phyloP scores from a whole-genome alignment of 2,888 invertebrate genomes.

The Drosophila sordidula region DNA sequence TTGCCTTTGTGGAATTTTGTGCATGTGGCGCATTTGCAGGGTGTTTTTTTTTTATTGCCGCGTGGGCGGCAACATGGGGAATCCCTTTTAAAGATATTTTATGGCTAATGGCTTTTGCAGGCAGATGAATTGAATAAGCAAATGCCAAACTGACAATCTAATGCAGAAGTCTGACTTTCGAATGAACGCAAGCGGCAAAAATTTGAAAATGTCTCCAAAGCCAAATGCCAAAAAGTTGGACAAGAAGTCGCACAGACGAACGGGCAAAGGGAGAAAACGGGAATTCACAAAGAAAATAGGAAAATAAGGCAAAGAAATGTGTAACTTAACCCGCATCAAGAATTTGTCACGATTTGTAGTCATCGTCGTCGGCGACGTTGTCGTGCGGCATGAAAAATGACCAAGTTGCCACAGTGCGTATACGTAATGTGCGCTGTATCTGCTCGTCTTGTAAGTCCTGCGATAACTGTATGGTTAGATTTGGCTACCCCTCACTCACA shows the following conservation, averaged over 20 bases:
- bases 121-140: constrained; percentile 58
- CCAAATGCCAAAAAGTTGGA: constrained; percentile 64
- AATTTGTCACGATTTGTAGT: constrained; percentile 80
- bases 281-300: constrained; percentile 18
- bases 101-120: constrained; percentile 61
- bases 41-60: constrained; percentile 36
- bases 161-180: constrained; percentile 42
- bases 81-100: constrained; percentile 42
- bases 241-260: not conserved
- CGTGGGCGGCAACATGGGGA: constrained; percentile 17
- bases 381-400: constrained; percentile 73
- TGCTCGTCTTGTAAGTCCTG: constrained; percentile 42
- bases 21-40: constrained; percentile 21
- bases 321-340: constrained; percentile 78
- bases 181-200: constrained; percentile 48
- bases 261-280: not conserved
- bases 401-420: constrained; percentile 68
- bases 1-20: constrained; percentile 1
- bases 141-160: constrained; percentile 53
- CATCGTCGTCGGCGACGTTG: constrained; percentile 47
- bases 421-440: constrained; percentile 60
- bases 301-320: constrained; percentile 57
- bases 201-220: constrained; percentile 57
- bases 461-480: constrained; percentile 73
- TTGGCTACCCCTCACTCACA: constrained; percentile 26